Conservation (phyloP, 1,140 invertebrate genomes). For the Drosophila parabipectinata region DNA sequence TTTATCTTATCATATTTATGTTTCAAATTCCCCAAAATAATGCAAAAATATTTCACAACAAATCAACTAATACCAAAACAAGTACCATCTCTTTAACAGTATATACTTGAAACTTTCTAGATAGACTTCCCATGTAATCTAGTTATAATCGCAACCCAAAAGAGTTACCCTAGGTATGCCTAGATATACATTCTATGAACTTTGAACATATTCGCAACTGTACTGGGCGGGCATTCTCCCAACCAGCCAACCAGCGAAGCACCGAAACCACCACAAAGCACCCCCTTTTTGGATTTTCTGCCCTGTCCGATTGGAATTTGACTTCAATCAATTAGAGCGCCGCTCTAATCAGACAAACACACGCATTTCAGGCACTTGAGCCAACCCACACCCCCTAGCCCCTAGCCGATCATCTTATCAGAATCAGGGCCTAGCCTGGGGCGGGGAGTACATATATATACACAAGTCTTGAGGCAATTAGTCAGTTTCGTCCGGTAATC, state of each 20-base stretch:
- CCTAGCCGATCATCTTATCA: slow-evolving; percentile 26
- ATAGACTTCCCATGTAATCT: neutral
- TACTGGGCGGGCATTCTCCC: neutral
- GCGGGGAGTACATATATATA: slow-evolving; percentile 2
- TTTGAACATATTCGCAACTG: slow-evolving; percentile 5
- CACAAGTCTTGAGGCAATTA: slow-evolving; percentile 67
- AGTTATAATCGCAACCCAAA: neutral
- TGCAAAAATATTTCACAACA: too few species aligned
- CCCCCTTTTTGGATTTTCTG: neutral
- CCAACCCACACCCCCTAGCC: neutral
- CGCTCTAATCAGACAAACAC: slow-evolving; percentile 55
- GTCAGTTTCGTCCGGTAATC: slow-evolving; percentile 41
- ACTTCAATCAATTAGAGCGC: slow-evolving; percentile 62
- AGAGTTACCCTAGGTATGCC: neutral
- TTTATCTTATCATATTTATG: too few species aligned
- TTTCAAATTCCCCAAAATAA: too few species aligned
- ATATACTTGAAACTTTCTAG: neutral
- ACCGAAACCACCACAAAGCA: neutral
- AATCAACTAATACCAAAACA: too few species aligned
- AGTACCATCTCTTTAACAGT: too few species aligned
- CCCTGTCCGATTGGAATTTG: slow-evolving; percentile 61
- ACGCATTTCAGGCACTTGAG: slow-evolving; percentile 36
- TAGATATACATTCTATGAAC: neutral
- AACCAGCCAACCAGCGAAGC: neutral
- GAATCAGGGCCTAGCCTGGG: neutral